Evolutionary conservation across 64 coral and sea anemone genomes (phyloP), one percentile per base, ranked within the genome.

Genomic region (Montipora capricornis): DNA sequence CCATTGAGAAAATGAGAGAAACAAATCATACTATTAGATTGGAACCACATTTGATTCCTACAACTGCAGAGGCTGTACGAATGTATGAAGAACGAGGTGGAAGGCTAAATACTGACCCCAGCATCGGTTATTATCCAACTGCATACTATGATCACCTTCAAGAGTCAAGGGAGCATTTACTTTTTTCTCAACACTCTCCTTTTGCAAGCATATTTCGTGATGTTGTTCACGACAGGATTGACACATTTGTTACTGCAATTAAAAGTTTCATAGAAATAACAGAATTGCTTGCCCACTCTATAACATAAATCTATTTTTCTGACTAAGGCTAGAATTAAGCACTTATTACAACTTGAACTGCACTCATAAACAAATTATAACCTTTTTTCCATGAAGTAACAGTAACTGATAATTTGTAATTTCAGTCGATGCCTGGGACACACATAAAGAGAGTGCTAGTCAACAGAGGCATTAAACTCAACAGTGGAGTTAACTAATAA

Each of bases 11-110:
- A 45, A 76, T 49, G 48, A 46, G 16, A 88, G 64, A 88, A 88
- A 88, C 84, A 8, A 71, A 60, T 69, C 47, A 16, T 17, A 73
- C 86, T n/a, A 46, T 76, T 24, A 46, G 20, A 47, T 7, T 88
- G 47, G 86, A 88, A 76, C 64, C 44, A 55, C 86, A 88, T 58
- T 44, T 50, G 52, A 59, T 88, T 75, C 86, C 86, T 20, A 59
- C 86, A 88, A 88, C 86, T 73, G 5, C 64, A 81, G 74, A 89
- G 73, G 53, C 48, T 67, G 58, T 90, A 4, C 76, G n/a, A 68
- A 90, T 90, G 88, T 90, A 90, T 79, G 75, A 90, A 79, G 44
- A 80, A 79, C 57, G 88, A 61, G 87, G 74, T 78, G 87, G 87
- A 77, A 75, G 70, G 4, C 87, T 89, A 10, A 78, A 77, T 60